Conservation (phyloP, 2,113 vertebrate species). For the Shinisaurus crocodilurus region DNA sequence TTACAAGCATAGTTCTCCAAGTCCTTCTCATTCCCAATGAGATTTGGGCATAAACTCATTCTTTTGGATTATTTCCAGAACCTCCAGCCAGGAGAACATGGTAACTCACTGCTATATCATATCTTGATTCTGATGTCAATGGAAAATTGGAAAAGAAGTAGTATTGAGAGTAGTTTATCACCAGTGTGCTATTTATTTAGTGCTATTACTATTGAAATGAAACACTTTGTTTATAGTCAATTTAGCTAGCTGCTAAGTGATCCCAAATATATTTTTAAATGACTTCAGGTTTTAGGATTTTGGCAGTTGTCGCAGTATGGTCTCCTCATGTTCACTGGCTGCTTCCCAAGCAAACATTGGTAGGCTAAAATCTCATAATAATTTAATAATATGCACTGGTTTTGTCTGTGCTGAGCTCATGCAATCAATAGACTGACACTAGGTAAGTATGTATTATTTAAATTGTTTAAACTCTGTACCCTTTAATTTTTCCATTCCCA, state of each 20-base stretch:
- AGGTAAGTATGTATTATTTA: neutral
- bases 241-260: accelerated
- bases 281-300: neutral
- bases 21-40: neutral
- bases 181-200: accelerated
- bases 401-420: neutral
- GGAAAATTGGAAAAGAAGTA: neutral
- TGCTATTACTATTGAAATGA: neutral
- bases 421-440: neutral
- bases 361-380: neutral
- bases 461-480: too few species aligned
- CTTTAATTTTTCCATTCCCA: too few species aligned
- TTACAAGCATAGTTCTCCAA: neutral
- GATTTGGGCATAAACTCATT: neutral
- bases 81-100: neutral
- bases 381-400: neutral
- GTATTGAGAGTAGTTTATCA: neutral
- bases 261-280: neutral
- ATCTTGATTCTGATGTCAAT: slow-evolving; percentile 18
- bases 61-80: neutral
- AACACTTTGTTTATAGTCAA: neutral
- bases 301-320: neutral
- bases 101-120: slow-evolving; percentile 5
- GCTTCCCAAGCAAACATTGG: neutral
- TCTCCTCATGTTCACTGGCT: neutral